A percentile compares a stretch with the other conserved stretches of the same genome.
These are phyloP conservation scores for Zeugodacus cucurbitae DNA, from an alignment of 1,140 invertebrate species.

Conservation along the genomic window DNA sequence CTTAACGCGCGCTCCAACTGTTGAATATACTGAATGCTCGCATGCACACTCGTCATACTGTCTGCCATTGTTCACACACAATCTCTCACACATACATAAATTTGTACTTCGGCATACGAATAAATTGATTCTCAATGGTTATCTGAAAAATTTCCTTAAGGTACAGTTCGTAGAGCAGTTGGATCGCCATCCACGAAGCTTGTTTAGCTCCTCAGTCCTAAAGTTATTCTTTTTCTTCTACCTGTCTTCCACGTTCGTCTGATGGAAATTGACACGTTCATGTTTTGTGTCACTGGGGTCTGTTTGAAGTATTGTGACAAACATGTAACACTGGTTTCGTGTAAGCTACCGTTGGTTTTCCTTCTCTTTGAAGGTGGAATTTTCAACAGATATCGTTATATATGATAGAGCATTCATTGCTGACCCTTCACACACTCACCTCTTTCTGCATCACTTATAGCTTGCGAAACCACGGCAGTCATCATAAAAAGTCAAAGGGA, in stretches of 20 bases:
- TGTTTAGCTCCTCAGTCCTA: not conserved
- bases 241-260: slow-evolving; percentile 51
- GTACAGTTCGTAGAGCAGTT: not conserved
- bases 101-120: not conserved
- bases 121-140: not conserved
- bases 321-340: slow-evolving; percentile 47
- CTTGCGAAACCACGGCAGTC: too few relatives aligned
- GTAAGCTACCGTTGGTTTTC: not conserved
- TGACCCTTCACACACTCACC: too few relatives aligned
- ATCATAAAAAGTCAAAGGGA: too few relatives aligned
- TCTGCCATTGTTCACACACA: not conserved
- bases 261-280: slow-evolving; percentile 66
- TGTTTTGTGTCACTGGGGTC: slow-evolving; percentile 64
- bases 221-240: not conserved
- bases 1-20: not conserved
- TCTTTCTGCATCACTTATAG: too few relatives aligned
- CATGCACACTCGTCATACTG: slow-evolving; percentile 9
- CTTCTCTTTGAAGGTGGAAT: too few relatives aligned
- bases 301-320: slow-evolving; percentile 65
- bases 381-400: too few relatives aligned
- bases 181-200: not conserved
- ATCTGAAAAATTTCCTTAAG: not conserved
- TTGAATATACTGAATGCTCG: not conserved
- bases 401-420: too few relatives aligned
- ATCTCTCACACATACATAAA: not conserved